These are phyloP conservation scores for Hormaphis cornu DNA, from an alignment of 1,140 invertebrate species.

Conservation along the genomic window DNA sequence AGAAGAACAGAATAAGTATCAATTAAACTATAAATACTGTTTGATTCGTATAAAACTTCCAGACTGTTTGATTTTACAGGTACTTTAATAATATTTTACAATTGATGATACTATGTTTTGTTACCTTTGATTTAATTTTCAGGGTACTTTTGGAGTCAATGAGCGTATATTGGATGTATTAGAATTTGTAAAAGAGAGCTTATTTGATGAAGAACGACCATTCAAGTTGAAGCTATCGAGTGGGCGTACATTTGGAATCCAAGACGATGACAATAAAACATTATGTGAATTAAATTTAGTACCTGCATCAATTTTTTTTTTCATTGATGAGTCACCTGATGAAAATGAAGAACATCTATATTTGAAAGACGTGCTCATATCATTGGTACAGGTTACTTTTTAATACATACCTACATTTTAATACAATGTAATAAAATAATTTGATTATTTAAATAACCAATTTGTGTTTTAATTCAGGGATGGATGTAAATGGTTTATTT, in stretches of 20 bases:
- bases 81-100: conserved; percentile 40
- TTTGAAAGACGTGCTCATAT: conserved; percentile 64
- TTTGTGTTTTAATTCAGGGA: no score
- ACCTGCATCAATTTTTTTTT: conserved; percentile 63
- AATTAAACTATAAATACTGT: conserved; percentile 69
- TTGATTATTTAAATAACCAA: no score
- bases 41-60: conserved; percentile 78
- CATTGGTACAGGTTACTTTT: conserved; percentile 48
- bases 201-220: conserved; percentile 53
- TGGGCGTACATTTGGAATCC: conserved; percentile 52
- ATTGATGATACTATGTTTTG: not conserved
- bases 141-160: conserved; percentile 74
- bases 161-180: conserved; percentile 61
- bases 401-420: not conserved
- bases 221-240: conserved; percentile 57
- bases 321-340: conserved; percentile 50
- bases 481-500: no score
- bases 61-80: conserved; percentile 72
- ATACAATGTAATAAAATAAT: conserved; percentile 10
- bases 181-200: conserved; percentile 62
- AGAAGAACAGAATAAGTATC: conserved; percentile 63
- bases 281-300: conserved; percentile 61
- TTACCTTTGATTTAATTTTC: conserved; percentile 20
- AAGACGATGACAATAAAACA: conserved; percentile 55
- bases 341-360: conserved; percentile 49